Evolutionary conservation across 1,140 invertebrate species (phyloP).

Genomic region (Dendrolimus punctatus): DNA sequence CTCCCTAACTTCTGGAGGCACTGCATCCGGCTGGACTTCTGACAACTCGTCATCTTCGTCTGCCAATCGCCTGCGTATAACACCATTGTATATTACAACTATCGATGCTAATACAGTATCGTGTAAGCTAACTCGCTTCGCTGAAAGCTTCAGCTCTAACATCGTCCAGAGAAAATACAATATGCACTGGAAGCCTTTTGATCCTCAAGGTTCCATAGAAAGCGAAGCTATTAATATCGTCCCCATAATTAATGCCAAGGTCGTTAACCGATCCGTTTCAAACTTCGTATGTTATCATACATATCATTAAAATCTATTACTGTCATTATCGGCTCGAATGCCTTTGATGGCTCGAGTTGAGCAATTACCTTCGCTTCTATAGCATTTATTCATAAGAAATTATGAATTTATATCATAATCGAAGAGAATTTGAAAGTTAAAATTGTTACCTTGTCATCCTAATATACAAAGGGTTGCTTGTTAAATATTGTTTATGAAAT

Average conservation of each 20-base stretch:
- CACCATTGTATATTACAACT: conserved; percentile 7
- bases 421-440: conserved; percentile 1
- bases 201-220: neutral
- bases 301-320: too few relatives aligned
- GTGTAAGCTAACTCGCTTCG: conserved; percentile 4
- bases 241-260: neutral
- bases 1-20: conserved; percentile 95
- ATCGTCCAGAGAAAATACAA: neutral
- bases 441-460: conserved; percentile 12
- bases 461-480: conserved; percentile 6
- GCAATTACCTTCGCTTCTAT: too few relatives aligned
- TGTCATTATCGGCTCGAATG: too few relatives aligned
- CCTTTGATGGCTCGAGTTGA: too few relatives aligned
- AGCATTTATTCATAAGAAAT: too few relatives aligned
- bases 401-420: too few relatives aligned
- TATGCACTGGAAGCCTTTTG: neutral
- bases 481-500: conserved; percentile 4
- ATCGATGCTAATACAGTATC: neutral
- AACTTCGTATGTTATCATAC: too few relatives aligned
- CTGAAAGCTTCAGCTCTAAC: conserved; percentile 4
- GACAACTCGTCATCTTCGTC: conserved; percentile 96
- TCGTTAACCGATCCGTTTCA: neutral
- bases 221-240: conserved; percentile 4
- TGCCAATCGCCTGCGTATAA: conserved; percentile 76
- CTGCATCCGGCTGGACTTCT: conserved; percentile 95